A percentile compares a stretch with the other conserved stretches of the same genome.
Conservation (phyloP, 2,888 invertebrate genomes). For the Leucophenga maculata region DNA sequence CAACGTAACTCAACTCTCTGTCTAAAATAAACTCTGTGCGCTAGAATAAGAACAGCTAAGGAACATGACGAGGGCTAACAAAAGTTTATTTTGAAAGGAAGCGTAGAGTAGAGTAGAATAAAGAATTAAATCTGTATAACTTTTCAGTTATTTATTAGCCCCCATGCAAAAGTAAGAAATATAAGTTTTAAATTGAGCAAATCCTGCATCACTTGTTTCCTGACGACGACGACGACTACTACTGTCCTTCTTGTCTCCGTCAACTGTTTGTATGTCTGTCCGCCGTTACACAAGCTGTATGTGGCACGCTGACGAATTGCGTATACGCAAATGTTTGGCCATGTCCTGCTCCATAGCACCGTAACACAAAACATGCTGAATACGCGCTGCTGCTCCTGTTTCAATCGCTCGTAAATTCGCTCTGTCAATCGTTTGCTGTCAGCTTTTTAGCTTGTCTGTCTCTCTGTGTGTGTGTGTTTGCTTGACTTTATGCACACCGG, state of each 20-base stretch:
- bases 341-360: no score
- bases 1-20: not conserved
- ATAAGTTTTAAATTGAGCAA: not conserved
- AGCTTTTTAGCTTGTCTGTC: not conserved
- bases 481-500: conserved; percentile 44
- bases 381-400: not conserved
- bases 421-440: not conserved
- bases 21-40: no score
- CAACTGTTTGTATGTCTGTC: no score
- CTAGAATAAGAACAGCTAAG: no score
- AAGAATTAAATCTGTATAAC: no score
- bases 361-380: not conserved
- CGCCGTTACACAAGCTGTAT: not conserved
- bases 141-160: no score
- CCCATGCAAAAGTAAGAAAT: no score
- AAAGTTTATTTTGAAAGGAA: no score
- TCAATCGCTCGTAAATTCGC: not conserved
- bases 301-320: not conserved
- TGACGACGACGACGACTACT: no score
- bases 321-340: conserved; percentile 7
- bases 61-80: no score
- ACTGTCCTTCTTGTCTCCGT: no score
- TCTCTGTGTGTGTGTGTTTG: conserved; percentile 36
- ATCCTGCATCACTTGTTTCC: conserved; percentile 1
- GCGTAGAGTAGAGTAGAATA: no score